Evolutionary conservation across 2,888 invertebrate species (phyloP).

Genomic region (Drosophila engyochracea): DNA sequence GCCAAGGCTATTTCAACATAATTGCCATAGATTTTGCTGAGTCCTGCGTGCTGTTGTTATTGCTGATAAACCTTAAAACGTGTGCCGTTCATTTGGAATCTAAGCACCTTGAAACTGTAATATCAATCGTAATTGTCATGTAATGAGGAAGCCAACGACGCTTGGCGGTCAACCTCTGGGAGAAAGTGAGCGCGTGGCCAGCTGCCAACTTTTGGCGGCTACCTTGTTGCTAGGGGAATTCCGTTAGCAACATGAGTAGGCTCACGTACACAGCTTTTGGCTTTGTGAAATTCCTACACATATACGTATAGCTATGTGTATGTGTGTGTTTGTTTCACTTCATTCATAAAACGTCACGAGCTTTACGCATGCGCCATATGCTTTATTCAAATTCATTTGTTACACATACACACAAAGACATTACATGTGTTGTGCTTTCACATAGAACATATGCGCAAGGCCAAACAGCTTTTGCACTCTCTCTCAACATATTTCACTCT

Average conservation of each 20-base stretch:
- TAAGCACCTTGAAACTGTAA: conserved; percentile 52
- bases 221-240: conserved; percentile 71
- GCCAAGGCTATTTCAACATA: conserved; percentile 25
- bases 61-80: conserved; percentile 37
- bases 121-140: conserved; percentile 45
- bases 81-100: conserved; percentile 45
- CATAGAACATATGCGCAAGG: conserved; percentile 27
- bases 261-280: conserved; percentile 33
- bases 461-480: conserved; percentile 15
- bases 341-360: conserved; percentile 52
- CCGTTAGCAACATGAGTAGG: conserved; percentile 34
- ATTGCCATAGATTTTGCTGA: conserved; percentile 22
- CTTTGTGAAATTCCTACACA: conserved; percentile 33
- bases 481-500: not conserved
- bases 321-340: conserved; percentile 22
- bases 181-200: conserved; percentile 63
- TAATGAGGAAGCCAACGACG: conserved; percentile 59
- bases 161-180: conserved; percentile 43
- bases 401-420: not conserved
- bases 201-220: conserved; percentile 12
- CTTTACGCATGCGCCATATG: conserved; percentile 18
- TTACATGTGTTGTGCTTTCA: conserved; percentile 5
- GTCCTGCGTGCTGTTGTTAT: conserved; percentile 6
- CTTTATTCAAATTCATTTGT: not conserved
- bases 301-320: not conserved